Conservation (phyloP, 2,113 vertebrate species). For the Toxotes jaculatrix region DNA sequence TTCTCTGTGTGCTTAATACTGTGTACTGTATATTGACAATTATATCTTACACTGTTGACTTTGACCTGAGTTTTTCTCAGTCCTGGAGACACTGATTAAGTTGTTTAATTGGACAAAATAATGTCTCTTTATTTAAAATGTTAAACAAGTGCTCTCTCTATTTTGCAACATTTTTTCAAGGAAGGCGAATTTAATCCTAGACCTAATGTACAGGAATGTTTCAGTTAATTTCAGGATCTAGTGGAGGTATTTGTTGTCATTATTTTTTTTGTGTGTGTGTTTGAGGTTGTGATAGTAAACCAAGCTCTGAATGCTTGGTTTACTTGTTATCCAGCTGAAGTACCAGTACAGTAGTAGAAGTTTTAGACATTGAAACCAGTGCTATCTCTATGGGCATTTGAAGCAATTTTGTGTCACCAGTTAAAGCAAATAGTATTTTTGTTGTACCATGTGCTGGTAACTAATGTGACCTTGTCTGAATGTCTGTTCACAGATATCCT, state of each 20-base stretch:
- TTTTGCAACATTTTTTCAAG: not conserved
- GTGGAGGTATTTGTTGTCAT: not conserved
- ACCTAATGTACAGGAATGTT: no score
- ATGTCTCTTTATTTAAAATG: no score
- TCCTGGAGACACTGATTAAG: no score
- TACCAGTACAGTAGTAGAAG: not conserved
- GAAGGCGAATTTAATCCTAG: no score
- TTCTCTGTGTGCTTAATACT: no score
- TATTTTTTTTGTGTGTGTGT: not conserved
- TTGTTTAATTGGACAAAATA: no score
- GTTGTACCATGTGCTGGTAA: not conserved
- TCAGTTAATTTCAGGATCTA: no score
- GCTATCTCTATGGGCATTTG: not conserved
- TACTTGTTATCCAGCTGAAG: not conserved
- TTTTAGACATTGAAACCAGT: not conserved
- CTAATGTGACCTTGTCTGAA: not conserved
- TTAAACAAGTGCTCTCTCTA: not conserved
- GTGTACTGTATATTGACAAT: no score
- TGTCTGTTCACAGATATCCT: constrained; percentile 1
- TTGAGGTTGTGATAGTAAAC: not conserved
- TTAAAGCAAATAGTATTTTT: not conserved
- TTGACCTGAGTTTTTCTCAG: no score
- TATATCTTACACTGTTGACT: no score
- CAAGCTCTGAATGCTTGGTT: not conserved
- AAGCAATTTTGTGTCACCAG: not conserved